Evolutionary conservation across 2,888 invertebrate species (phyloP), one percentile per base, ranked within the genome.

Genomic region (Gymnoscelis rufifasciata): DNA sequence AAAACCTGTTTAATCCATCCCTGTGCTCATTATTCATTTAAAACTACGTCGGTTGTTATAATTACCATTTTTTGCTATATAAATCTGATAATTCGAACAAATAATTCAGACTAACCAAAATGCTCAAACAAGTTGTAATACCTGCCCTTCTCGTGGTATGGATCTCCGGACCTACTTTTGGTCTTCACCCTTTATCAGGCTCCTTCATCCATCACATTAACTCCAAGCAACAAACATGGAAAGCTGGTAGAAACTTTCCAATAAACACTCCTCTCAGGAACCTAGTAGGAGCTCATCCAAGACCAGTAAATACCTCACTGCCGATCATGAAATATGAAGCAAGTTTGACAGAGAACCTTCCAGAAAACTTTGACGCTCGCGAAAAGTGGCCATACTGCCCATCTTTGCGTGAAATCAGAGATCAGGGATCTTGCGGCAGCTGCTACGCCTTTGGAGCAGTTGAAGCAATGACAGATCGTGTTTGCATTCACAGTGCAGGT

Each of bases 401-500:
- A 0, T 95, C 96, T 3, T 91, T 97, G 57, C 88, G 88, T 39
- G 94, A 95, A 82, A 91, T 96, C 44, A 89, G 96, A 55, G 95
- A 96, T 78, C 96, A 96, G 56, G 95, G 95, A 3, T 93, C 94
- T 7, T 97, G 97, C 71, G 97, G 97, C 11, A 96, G 96, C 26
- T 97, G 97, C 81, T 97, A 96, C 96, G 96, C 96, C 1, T 95
- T 96, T 74, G 96, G 95, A 23, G 95, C 96, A 3, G 45, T 45
- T 23, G 33, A 39, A 29, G 30, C 46, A n/a, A 47, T 47, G 41
- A 94, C 95, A 1, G 97, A 97, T 77, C 89, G 97, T 39, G 90
- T 92, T 24, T 97, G 97, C 78, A 95, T 95, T 59, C 92, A 93
- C 64, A 93, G 94, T 0, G 90, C 93, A 27, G 95, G 92, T 14